A percentile compares a stretch with the other conserved stretches of the same genome.
These are phyloP conservation scores for Cephus sareptanus DNA, from an alignment of 2,888 invertebrate species.

Conservation along the genomic window DNA sequence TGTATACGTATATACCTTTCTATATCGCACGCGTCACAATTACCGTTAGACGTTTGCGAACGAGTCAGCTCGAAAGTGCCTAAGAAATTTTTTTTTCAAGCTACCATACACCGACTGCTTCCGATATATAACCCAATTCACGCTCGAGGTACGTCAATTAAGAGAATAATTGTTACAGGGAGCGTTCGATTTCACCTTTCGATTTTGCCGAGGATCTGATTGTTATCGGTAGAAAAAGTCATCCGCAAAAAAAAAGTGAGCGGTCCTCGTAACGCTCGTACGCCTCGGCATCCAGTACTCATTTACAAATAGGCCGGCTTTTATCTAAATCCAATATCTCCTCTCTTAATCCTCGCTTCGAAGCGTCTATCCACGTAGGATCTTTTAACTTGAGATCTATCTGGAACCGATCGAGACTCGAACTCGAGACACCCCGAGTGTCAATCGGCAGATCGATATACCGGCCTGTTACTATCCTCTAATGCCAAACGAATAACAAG, in stretches of 20 bases:
- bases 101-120: no score
- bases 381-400: conserved; percentile 28
- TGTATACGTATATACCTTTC: no score
- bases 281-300: neutral
- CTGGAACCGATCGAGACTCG: conserved; percentile 35
- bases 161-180: no score
- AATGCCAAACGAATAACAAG: conserved; percentile 62
- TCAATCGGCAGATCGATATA: conserved; percentile 34
- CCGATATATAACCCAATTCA: no score
- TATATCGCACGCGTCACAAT: no score
- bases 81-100: no score
- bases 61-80: no score
- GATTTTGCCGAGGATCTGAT: no score
- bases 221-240: neutral
- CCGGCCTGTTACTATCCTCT: conserved; percentile 26
- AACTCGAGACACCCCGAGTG: conserved; percentile 31
- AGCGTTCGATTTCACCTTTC: no score
- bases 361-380: conserved; percentile 23
- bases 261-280: neutral
- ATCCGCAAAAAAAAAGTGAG: neutral
- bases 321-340: conserved; percentile 63
- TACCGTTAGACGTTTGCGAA: no score
- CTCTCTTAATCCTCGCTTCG: conserved; percentile 41
- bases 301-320: conserved; percentile 22
- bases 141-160: no score